Evolutionary conservation across 2,888 invertebrate genomes (phyloP).

Genomic region (Fissipunctia ypsillon): DNA sequence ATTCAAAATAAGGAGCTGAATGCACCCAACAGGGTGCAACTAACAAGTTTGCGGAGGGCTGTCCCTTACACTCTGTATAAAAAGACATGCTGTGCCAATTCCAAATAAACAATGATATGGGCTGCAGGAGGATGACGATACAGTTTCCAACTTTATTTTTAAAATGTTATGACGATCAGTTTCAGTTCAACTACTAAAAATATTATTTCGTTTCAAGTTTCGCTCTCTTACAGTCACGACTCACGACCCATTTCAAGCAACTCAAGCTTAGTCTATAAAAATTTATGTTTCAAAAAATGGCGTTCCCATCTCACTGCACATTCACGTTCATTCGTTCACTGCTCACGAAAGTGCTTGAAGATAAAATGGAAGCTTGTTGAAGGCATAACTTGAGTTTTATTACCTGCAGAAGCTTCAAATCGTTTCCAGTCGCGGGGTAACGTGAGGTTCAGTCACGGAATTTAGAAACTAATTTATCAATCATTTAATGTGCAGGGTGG

Average conservation of each 20-base stretch:
- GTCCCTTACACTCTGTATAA: no score
- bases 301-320: neutral
- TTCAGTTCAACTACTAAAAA: no score
- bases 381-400: constrained; percentile 43
- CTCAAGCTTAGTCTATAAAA: constrained; percentile 8
- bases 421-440: neutral
- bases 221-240: neutral
- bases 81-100: no score
- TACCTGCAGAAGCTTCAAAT: constrained; percentile 24
- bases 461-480: constrained; percentile 23
- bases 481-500: neutral
- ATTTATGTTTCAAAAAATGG: constrained; percentile 29
- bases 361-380: constrained; percentile 33
- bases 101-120: no score
- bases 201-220: neutral
- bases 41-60: no score
- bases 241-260: neutral
- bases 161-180: no score
- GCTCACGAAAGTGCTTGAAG: constrained; percentile 26
- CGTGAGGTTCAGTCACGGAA: constrained; percentile 19
- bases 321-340: constrained; percentile 6
- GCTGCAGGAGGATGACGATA: no score
- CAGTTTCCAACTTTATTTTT: no score
- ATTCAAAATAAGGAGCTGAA: no score
- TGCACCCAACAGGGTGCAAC: no score